These are phyloP conservation scores for Scylla paramamosain DNA, from an alignment of 1,140 invertebrate genomes.

Conservation along the genomic window DNA sequence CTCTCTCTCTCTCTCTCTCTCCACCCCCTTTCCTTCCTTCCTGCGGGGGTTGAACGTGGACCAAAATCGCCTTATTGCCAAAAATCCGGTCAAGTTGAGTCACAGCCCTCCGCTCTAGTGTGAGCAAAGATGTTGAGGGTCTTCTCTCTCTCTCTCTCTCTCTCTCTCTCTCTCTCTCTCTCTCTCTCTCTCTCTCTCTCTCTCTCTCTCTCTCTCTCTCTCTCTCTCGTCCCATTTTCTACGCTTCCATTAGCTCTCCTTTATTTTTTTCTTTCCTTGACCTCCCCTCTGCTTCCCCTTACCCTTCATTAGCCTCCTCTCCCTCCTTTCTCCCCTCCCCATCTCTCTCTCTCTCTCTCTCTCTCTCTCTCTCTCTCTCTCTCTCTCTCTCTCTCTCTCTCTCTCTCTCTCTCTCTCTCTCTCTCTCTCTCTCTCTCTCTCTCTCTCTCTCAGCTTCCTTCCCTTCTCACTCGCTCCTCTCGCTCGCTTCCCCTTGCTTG, in stretches of 20 bases:
- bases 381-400: constrained; percentile 7
- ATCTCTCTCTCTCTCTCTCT: background rate
- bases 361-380: background rate
- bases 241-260: constrained; percentile 2
- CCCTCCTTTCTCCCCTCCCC: no score
- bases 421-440: constrained; percentile 5
- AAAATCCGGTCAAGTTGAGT: background rate
- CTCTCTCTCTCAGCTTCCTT: background rate
- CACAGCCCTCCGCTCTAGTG: background rate
- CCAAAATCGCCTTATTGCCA: constrained; percentile 8
- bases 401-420: background rate
- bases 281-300: background rate
- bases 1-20: constrained; percentile 36
- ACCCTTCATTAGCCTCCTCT: background rate
- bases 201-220: constrained; percentile 27
- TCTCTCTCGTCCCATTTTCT: background rate
- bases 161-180: constrained; percentile 10
- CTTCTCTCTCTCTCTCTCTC: constrained; percentile 31
- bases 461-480: background rate
- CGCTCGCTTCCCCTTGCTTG: background rate
- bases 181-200: constrained; percentile 22
- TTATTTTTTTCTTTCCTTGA: background rate
- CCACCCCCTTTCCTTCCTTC: background rate
- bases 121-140: background rate
- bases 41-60: background rate